Evolutionary conservation across 2,113 vertebrate species (phyloP), one percentile per base, ranked within the genome.

Genomic region (Herpetotheres cachinnans): DNA sequence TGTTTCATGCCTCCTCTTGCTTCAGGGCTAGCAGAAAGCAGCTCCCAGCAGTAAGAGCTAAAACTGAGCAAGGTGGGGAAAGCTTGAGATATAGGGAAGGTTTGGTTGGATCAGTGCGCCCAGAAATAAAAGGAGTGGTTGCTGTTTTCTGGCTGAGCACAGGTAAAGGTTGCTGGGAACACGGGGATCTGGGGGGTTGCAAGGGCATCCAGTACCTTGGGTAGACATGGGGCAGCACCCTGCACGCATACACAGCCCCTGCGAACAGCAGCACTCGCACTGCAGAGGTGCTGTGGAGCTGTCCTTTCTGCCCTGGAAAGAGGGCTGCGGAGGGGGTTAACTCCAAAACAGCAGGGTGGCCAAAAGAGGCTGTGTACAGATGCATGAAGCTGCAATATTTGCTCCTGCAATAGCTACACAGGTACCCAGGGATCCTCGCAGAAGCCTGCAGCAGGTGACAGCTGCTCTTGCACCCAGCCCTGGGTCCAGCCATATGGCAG

Each of bases 251-350:
- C 26, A 5, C 46, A 56, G 36, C 27, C 30, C 26, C 80, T 11
- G 21, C 40, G 38, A 49, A 26, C 11, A 34, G 44, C 12, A 83
- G 0, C n/a, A 30, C 46, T 42, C 11, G 12, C 18, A 8, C 29
- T 1, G 7, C 42, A 19, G 29, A 11, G 15, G 15, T 5, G 19
- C 50, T 50, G 40, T 0, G 0, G 50, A 47, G 29, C 47, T 52
- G 12, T 19, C 22, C 54, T n/a, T 58, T 36, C 34, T 24, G 16
- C 42, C 34, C 36, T 61, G 38, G 44, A 42, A 56, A 56, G 12
- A 50, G 32, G n/a, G 9, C 27, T 66, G 38, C 18, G 49, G 17
- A 54, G 22, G 10, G 30, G 27, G 32, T 55, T 79, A 34, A 26
- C 27, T 56, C 29, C 18, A 50, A 65, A 74, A 74, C n/a, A 36